Conservation (phyloP, 2,888 invertebrate genomes). For the Euplagia quadripunctaria region DNA sequence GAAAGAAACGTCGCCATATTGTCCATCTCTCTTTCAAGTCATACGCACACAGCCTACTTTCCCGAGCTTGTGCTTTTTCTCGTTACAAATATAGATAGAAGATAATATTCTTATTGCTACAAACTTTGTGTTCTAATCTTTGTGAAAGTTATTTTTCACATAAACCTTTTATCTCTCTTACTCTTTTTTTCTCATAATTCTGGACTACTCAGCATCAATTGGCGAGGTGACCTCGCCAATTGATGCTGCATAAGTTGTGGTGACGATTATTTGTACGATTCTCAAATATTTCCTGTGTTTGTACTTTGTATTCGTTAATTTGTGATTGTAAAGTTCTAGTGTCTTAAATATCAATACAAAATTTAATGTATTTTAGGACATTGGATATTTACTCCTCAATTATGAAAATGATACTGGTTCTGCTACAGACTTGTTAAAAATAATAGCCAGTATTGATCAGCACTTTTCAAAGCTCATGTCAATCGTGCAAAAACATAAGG, state of each 20-base stretch:
- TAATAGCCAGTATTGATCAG: conserved; percentile 76
- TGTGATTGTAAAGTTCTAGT: background rate
- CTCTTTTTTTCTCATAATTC: too few relatives aligned
- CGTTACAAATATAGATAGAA: background rate
- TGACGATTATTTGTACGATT: background rate
- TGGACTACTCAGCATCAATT: too few relatives aligned
- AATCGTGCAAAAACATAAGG: conserved; percentile 84
- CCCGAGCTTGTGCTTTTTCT: background rate
- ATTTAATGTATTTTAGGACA: conserved; percentile 64
- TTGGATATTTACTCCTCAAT: conserved; percentile 74
- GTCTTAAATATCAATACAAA: background rate
- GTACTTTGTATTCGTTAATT: too few relatives aligned
- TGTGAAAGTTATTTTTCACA: background rate
- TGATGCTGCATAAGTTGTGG: too few relatives aligned
- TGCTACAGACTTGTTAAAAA: conserved; percentile 60
- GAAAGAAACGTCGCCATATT: too few relatives aligned
- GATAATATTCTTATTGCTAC: background rate
- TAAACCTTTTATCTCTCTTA: background rate
- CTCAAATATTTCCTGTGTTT: background rate
- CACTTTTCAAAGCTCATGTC: conserved; percentile 85
- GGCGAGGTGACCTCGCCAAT: too few relatives aligned
- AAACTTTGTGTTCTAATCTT: too few relatives aligned
- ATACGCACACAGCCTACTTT: too few relatives aligned
- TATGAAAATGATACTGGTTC: conserved; percentile 68
- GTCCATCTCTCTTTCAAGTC: too few relatives aligned